Conservation (phyloP, 2,797 vertebrate genomes). For the Sphenodon punctatus region DNA sequence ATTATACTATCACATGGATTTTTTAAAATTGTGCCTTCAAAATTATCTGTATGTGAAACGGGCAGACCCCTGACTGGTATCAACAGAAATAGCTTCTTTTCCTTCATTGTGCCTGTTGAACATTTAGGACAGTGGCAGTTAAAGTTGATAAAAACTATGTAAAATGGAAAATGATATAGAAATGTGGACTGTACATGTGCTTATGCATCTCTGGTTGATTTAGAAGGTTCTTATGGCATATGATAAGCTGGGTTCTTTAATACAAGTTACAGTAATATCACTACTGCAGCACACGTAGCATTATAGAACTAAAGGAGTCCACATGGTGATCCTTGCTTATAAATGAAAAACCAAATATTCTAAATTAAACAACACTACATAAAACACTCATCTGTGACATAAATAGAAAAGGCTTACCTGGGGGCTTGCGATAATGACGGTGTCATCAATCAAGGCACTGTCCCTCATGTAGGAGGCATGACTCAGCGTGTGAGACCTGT, state of each 20-base stretch:
- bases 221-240: background rate
- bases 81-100: background rate
- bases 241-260: background rate
- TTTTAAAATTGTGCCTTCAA: background rate
- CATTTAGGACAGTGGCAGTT: background rate
- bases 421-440: slow-evolving; percentile 82
- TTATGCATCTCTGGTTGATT: background rate
- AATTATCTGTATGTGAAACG: background rate
- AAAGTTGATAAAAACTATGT: background rate
- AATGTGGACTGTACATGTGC: background rate
- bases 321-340: background rate
- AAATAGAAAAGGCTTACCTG: slow-evolving; percentile 79
- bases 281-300: accelerated
- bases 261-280: background rate
- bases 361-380: background rate
- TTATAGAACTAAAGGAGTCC: accelerated
- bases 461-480: slow-evolving; percentile 89
- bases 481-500: slow-evolving; percentile 93
- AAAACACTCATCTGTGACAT: accelerated
- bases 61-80: background rate
- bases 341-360: background rate
- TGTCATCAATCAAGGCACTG: slow-evolving; percentile 88
- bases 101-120: background rate
- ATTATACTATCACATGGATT: no score
- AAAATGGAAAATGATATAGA: background rate